These are phyloP conservation scores for Cottoperca gobio DNA, from an alignment of 2,797 vertebrate genomes.

Conservation along the genomic window DNA sequence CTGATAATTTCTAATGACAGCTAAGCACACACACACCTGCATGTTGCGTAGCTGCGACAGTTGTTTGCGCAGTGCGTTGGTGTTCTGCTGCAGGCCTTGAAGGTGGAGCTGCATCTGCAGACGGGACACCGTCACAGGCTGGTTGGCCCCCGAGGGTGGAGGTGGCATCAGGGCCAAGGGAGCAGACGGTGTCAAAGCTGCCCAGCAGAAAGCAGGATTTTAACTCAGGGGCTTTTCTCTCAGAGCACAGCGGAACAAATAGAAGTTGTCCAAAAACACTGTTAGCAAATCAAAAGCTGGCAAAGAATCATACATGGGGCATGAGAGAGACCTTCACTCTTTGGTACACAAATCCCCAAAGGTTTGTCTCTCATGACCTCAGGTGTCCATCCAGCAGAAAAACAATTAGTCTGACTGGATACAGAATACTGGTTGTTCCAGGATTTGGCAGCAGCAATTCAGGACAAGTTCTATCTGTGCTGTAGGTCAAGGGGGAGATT, in stretches of 20 bases:
- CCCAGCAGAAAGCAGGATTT: constrained; percentile 29
- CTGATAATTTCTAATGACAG: too few species aligned
- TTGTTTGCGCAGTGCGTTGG: constrained; percentile 92
- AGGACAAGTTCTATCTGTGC: constrained; percentile 62
- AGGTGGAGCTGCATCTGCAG: constrained; percentile 96
- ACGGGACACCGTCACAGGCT: constrained; percentile 89
- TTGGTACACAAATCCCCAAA: not conserved
- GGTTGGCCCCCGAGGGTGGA: constrained; percentile 84
- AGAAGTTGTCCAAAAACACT: constrained; percentile 59
- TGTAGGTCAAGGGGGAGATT: constrained; percentile 45
- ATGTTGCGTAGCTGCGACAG: constrained; percentile 93
- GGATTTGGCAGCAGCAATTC: constrained; percentile 22
- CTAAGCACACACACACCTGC: constrained; percentile 88
- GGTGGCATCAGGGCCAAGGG: constrained; percentile 90
- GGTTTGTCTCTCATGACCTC: constrained; percentile 12
- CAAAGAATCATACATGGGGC: constrained; percentile 16
- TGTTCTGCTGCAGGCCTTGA: constrained; percentile 93
- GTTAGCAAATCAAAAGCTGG: not conserved
- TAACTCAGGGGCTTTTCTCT: constrained; percentile 7
- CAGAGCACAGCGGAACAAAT: constrained; percentile 9
- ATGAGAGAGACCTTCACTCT: constrained; percentile 17
- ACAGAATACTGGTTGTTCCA: not conserved
- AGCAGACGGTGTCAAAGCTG: constrained; percentile 87
- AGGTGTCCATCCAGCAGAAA: not conserved
- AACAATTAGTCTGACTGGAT: constrained; percentile 5